Conservation (phyloP, 2,797 vertebrate species). For the Synaphobranchus kaupii region DNA sequence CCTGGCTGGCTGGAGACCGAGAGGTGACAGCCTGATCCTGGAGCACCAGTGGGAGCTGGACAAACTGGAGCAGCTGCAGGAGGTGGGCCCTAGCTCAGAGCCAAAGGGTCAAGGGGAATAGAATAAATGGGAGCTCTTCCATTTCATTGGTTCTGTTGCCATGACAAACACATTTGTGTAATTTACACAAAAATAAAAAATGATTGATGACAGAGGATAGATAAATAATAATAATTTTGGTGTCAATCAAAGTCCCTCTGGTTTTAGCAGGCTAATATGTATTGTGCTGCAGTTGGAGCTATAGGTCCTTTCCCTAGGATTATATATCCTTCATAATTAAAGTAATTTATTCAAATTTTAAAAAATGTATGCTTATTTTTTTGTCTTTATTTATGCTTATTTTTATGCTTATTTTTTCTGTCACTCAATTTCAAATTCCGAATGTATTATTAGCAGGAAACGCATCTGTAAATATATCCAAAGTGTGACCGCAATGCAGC, state of each 20-base stretch:
- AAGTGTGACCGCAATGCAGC: no score
- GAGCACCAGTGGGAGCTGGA: conserved; percentile 97
- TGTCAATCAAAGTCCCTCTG: not conserved
- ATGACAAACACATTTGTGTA: not conserved
- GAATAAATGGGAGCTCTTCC: not conserved
- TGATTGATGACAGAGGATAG: not conserved
- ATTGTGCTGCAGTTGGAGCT: not conserved
- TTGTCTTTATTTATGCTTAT: not conserved
- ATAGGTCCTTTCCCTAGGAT: not conserved
- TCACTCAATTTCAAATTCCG: not conserved
- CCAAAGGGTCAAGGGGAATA: not conserved
- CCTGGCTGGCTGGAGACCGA: conserved; percentile 91
- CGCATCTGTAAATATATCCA: no score
- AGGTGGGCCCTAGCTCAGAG: conserved; percentile 67
- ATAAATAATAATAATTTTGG: not conserved
- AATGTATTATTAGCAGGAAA: not conserved
- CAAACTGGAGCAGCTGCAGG: conserved; percentile 94
- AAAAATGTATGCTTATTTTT: not conserved
- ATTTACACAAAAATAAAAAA: not conserved
- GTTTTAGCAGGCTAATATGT: not conserved
- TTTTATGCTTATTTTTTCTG: not conserved
- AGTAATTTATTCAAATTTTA: not conserved
- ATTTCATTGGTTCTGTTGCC: not conserved
- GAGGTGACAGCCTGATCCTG: conserved; percentile 93
- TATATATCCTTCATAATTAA: not conserved